A percentile compares a stretch with the other conserved stretches of the same genome.
Evolutionary conservation across 2,113 vertebrate genomes (phyloP).

Genomic region (Erpornis zantholeuca): DNA sequence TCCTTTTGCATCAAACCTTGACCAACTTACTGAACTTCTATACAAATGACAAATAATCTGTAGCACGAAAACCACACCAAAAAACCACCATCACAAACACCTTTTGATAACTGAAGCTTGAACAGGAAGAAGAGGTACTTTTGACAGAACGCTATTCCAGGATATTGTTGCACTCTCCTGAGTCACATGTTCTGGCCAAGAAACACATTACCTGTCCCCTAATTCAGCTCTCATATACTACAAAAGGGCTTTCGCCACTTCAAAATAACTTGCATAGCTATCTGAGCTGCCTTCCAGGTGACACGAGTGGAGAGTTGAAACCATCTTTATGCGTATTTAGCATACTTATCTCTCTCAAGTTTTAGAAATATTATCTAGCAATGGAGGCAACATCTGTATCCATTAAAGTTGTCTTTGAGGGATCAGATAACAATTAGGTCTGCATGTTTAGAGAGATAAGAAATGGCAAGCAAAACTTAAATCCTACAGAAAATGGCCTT

Average conservation of each 20-base stretch:
- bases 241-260: background rate
- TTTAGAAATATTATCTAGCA: background rate
- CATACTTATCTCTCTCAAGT: background rate
- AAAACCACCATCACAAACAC: background rate
- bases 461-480: background rate
- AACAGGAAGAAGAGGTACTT: background rate
- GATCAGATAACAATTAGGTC: background rate
- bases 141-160: background rate
- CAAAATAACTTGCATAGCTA: background rate
- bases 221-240: background rate
- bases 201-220: background rate
- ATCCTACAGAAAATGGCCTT: background rate
- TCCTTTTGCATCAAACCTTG: background rate
- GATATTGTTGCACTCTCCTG: background rate
- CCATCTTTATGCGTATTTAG: background rate
- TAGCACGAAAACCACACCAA: background rate
- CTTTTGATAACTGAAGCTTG: background rate
- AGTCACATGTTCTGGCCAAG: background rate
- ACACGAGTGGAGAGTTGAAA: background rate
- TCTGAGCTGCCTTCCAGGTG: background rate
- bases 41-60: background rate
- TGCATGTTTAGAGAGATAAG: background rate
- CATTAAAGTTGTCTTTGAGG: background rate
- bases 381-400: background rate
- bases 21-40: background rate